Evolutionary conservation across 1,140 invertebrate species (phyloP).

Genomic region (Drosophila lacteicornis): DNA sequence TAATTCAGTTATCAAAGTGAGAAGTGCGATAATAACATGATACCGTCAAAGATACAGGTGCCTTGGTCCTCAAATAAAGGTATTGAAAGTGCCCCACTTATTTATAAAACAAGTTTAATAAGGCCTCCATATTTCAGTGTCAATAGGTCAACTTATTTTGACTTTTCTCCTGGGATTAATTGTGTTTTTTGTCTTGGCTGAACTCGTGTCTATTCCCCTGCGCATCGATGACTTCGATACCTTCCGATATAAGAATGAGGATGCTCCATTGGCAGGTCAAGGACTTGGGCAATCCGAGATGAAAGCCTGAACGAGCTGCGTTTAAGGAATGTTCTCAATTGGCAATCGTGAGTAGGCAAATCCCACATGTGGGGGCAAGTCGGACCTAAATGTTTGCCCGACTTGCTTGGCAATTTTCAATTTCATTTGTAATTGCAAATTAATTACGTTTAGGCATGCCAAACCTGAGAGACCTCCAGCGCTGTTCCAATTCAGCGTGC

Average conservation of each 20-base stretch:
- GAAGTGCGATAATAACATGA: conserved; percentile 31
- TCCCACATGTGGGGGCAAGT: neutral
- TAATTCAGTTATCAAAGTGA: conserved; percentile 26
- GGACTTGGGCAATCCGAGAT: conserved; percentile 10
- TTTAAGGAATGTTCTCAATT: conserved; percentile 2
- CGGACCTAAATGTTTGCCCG: conserved; percentile 8
- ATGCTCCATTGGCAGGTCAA: conserved; percentile 27
- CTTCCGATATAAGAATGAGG: conserved; percentile 13
- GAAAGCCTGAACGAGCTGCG: conserved; percentile 8
- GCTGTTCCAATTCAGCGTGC: conserved; percentile 25
- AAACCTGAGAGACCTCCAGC: conserved; percentile 13
- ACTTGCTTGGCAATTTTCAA: conserved; percentile 21
- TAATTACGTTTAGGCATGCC: conserved; percentile 58
- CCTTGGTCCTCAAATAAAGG: conserved; percentile 14
- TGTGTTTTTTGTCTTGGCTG: conserved; percentile 21
- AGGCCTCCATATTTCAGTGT: conserved; percentile 13
- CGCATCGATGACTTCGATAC: conserved; percentile 45
- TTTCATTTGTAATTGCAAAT: conserved; percentile 68
- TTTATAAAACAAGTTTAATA: too few species aligned
- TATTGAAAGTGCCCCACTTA: neutral
- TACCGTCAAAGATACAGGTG: neutral
- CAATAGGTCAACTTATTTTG: conserved; percentile 6
- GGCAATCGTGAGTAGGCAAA: conserved; percentile 12
- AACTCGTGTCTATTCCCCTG: conserved; percentile 31
- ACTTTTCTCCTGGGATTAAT: conserved; percentile 19